Percentiles rank a stretch among this genome's conserved stretches.
phyloP scores from a whole-genome alignment of 2,113 vertebrate species.

The Bombycilla garrulus region DNA sequence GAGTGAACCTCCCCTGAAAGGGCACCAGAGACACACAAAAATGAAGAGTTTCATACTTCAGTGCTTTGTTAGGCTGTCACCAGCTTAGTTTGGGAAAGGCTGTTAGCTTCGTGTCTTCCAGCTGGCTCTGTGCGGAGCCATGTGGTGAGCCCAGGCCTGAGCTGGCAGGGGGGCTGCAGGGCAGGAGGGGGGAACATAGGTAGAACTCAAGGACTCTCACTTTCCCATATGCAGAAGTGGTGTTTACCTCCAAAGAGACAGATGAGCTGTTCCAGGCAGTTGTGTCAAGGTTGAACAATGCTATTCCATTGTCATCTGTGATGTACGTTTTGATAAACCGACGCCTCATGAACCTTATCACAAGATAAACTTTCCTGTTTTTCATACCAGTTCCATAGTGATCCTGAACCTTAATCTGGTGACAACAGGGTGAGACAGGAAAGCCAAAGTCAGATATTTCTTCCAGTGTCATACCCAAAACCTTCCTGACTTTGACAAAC shows the following conservation, averaged over 20 bases:
- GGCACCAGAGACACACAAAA: background rate
- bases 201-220: background rate
- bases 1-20: slow-evolving; percentile 54
- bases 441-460: background rate
- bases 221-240: background rate
- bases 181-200: background rate
- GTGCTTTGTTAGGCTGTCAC: background rate
- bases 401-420: slow-evolving; percentile 57
- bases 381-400: slow-evolving; percentile 34
- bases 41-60: background rate
- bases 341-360: slow-evolving; percentile 42
- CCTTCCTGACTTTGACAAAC: background rate
- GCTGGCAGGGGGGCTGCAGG: background rate
- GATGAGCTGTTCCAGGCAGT: slow-evolving; percentile 51
- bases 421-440: background rate
- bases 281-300: slow-evolving; percentile 46
- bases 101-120: background rate
- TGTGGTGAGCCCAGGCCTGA: background rate
- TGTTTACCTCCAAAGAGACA: slow-evolving; percentile 54
- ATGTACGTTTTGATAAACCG: slow-evolving; percentile 48
- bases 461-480: background rate
- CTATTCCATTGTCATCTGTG: slow-evolving; percentile 44
- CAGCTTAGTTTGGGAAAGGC: background rate
- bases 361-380: slow-evolving; percentile 46
- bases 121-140: background rate